A percentile compares a stretch with the other conserved stretches of the same genome.
Conservation (phyloP, 2,113 vertebrate species). For the Corapipo altera region DNA sequence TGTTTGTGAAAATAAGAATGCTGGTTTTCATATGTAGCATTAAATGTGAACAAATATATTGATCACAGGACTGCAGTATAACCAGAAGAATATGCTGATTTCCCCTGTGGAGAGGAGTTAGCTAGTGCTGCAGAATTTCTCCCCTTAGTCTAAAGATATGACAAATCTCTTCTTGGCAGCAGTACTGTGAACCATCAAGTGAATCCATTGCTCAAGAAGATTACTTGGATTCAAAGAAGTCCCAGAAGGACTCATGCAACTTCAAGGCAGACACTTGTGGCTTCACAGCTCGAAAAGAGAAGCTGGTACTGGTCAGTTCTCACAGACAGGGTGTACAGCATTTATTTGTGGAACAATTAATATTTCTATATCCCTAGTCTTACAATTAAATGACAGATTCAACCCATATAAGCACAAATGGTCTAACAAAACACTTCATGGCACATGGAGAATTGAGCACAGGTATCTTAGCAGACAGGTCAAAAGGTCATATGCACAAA, state of each 20-base stretch:
- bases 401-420: not conserved
- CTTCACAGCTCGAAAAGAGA: not conserved
- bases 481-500: not conserved
- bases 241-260: conserved; percentile 8
- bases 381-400: not conserved
- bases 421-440: not conserved
- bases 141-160: not conserved
- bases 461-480: not conserved
- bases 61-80: not conserved
- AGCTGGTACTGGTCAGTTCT: not conserved
- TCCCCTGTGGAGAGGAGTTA: conserved; percentile 22
- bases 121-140: conserved; percentile 38
- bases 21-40: not conserved
- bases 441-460: not conserved
- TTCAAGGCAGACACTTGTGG: not conserved
- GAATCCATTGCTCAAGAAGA: conserved; percentile 39
- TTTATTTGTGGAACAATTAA: conserved; percentile 14
- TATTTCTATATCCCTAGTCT: not conserved
- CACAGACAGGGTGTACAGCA: not conserved
- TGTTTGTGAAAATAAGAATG: not conserved
- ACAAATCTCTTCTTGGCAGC: conserved; percentile 43
- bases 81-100: conserved; percentile 13
- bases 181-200: conserved; percentile 12
- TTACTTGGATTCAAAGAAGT: conserved; percentile 31
- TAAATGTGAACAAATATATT: conserved; percentile 20